Evolutionary conservation across 2,797 vertebrate genomes (phyloP), one percentile per base, ranked within the genome.

Genomic region (Myotis findleyi): DNA sequence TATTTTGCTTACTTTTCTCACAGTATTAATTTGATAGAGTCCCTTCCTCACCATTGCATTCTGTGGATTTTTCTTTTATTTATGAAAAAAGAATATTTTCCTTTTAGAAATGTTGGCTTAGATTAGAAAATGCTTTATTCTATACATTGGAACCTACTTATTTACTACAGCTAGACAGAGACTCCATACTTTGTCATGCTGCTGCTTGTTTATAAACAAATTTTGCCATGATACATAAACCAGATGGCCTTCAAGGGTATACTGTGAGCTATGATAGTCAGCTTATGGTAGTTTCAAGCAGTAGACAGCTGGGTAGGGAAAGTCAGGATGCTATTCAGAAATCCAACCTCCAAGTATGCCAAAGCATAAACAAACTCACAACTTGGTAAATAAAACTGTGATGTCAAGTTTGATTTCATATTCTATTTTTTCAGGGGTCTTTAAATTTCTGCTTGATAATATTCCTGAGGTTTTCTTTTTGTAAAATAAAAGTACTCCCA

Each of bases 171-270:
- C 66, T 84, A 97, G 57, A 91, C 53, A 95, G 76, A 94, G 94
- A 94, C 38, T 89, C 75, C 55, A 89, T 86, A 96, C 80, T 95
- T 97, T 97, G 90, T 96, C 81, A 93, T 96, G 91, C 95, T 95
- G 92, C 36, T 95, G 96, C 82, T 89, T 98, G 82, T 89, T 96
- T 97, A 91, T 93, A 41, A 97, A 95, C 53, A 94, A 85, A 95
- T 93, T 90, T 81, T 86, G 59, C 96, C 49, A 97, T 93, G 86
- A 97, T 97, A 81, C 96, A 97, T 87, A 97, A 97, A 95, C 96
- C 95, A 97, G 90, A 97, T 97, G 81, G 95, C 82, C 87, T 94
- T 92, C 96, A 93, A 97, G 95, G 0, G 57, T 90, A 97, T 81
- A 91, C 33, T 92, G 47, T 86, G 85, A 59, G 89, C 57, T 21